Conservation (phyloP, 2,888 invertebrate species). For the Barypeithes pellucidus region DNA sequence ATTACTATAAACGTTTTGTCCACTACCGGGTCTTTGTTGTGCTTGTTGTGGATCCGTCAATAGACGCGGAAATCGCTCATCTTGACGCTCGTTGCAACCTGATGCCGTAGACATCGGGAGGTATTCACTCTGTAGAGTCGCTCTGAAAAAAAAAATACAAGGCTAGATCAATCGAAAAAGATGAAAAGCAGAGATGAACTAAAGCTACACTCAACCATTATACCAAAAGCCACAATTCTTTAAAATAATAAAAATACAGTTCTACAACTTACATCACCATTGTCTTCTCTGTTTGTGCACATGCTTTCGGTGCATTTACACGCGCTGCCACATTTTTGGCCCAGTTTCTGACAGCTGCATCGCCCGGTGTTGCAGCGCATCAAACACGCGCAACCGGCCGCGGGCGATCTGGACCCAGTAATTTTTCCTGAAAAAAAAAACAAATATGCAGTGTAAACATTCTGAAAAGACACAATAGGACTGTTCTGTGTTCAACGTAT, state of each 20-base stretch:
- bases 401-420: slow-evolving; percentile 69
- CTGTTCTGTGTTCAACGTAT: no score
- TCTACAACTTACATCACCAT: slow-evolving; percentile 26
- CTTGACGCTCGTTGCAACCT: slow-evolving; percentile 61
- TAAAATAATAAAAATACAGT: no score
- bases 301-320: slow-evolving; percentile 74
- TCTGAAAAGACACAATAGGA: no score
- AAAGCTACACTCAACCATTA: background rate
- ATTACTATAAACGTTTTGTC: slow-evolving; percentile 80
- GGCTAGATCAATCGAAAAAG: background rate
- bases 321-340: slow-evolving; percentile 68
- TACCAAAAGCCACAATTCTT: no score
- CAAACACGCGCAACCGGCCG: slow-evolving; percentile 77
- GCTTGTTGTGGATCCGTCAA: slow-evolving; percentile 71
- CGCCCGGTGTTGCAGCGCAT: slow-evolving; percentile 74
- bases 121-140: slow-evolving; percentile 65
- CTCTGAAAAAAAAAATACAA: background rate
- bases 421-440: background rate
- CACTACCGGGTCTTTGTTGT: slow-evolving; percentile 79
- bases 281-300: slow-evolving; percentile 67
- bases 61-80: slow-evolving; percentile 58
- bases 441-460: no score
- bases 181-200: background rate
- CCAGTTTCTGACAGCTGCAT: slow-evolving; percentile 76
- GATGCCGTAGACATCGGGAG: slow-evolving; percentile 61